Conservation (phyloP, 2,113 vertebrate genomes). For the Melanerpes aurifrons region DNA sequence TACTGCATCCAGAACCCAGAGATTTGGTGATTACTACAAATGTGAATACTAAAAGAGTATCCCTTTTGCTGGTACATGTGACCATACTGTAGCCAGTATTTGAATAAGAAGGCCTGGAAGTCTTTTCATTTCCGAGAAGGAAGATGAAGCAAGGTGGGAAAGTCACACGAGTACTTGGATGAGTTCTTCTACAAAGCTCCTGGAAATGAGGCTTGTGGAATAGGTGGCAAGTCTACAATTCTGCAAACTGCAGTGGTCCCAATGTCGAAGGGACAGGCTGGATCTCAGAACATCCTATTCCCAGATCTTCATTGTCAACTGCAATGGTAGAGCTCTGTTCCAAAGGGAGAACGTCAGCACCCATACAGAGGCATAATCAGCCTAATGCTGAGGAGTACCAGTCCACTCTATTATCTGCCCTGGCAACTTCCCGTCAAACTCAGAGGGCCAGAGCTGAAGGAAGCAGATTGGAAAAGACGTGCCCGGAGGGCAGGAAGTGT, state of each 20-base stretch:
- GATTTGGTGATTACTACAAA: not conserved
- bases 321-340: not conserved
- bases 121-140: not conserved
- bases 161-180: fast-evolving
- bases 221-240: not conserved
- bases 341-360: not conserved
- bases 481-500: not conserved
- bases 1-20: not conserved
- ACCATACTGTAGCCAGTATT: not conserved
- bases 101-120: not conserved
- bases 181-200: not conserved
- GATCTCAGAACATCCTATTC: not conserved
- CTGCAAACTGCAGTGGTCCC: fast-evolving
- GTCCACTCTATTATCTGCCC: not conserved
- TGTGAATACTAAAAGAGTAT: not conserved
- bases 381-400: not conserved
- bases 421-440: not conserved
- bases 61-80: not conserved
- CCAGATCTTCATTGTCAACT: not conserved
- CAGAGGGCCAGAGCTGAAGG: not conserved
- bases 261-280: fast-evolving
- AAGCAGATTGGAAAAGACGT: not conserved
- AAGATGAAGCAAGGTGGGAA: not conserved
- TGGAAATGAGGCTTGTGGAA: not conserved
- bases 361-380: not conserved